Evolutionary conservation across 2,797 vertebrate genomes (phyloP), one percentile per base, ranked within the genome.

Genomic region (Benthosema pterotum): DNA sequence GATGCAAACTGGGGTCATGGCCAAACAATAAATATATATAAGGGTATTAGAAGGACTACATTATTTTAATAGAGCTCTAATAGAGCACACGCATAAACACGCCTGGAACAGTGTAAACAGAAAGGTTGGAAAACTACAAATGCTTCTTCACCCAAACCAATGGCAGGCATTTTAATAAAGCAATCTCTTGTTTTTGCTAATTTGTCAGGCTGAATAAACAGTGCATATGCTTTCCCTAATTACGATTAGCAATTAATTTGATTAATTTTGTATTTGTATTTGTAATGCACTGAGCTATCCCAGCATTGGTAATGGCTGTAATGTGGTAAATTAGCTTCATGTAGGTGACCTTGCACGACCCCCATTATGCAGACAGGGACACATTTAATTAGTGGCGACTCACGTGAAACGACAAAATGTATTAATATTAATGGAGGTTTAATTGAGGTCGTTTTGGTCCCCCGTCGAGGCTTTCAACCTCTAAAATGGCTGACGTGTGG

Each of bases 371-470:
- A 84, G 76, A 67, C 83, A 81, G 80, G 81, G 84, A 88, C 84
- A 82, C 84, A 87, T 89, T 91, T 87, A 91, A 91, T 91, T 89
- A 89, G 87, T 55, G 16, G 78, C 79, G 87, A 87, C 85, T 88
- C 82, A 85, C 86, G 83, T 90, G 86, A 89, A 90, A 89, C 80
- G 83, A 84, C 86, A 84, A 87, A 87, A 87, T 80, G 84, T 88
- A 88, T 89, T 89, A 87, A 90, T 90, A 88, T 89, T 89, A 89
- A 91, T 90, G 82, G 78, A 52, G 81, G 84, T 90, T 90, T 90
- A 91, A 91, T 89, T 90, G 88, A 89, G 90, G 90, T 88, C 87
- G 74, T 82, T 79, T 73, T 74, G 83, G 79, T 87, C 80, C 81
- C 85, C 85, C 47, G 71, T 77, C 14, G 83, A 83, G 86, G 65